phyloP scores from a whole-genome alignment of 1,140 invertebrate genomes.

The Bilobella aurantiaca region DNA sequence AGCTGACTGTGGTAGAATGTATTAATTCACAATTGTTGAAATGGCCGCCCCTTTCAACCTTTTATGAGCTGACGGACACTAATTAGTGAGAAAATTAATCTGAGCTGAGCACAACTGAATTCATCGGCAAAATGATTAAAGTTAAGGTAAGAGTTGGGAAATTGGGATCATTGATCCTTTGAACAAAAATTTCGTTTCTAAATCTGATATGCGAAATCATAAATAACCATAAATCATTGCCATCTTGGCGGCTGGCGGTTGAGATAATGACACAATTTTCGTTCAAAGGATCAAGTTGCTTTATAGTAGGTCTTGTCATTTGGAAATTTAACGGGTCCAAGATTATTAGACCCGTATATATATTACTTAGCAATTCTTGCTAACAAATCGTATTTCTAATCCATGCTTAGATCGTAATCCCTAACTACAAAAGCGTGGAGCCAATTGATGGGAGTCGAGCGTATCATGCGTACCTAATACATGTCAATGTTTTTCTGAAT shows the following conservation, averaged over 20 bases:
- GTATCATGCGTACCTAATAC: slow-evolving; percentile 27
- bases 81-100: too few relatives aligned
- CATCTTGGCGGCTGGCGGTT: too few relatives aligned
- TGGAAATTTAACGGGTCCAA: background rate
- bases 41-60: too few relatives aligned
- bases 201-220: too few relatives aligned
- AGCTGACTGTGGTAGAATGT: too few relatives aligned
- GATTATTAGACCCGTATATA: background rate
- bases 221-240: too few relatives aligned
- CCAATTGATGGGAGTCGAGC: slow-evolving; percentile 20
- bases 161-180: too few relatives aligned
- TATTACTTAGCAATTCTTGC: background rate
- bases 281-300: background rate
- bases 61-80: too few relatives aligned
- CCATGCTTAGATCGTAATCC: slow-evolving; percentile 17
- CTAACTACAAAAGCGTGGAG: slow-evolving; percentile 30
- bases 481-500: slow-evolving; percentile 15
- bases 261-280: too few relatives aligned
- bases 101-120: background rate
- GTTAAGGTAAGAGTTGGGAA: background rate
- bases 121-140: background rate
- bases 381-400: background rate
- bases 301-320: background rate
- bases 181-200: too few relatives aligned
- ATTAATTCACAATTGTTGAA: too few relatives aligned